A percentile compares a stretch with the other conserved stretches of the same genome.
Conservation (phyloP, 2,888 invertebrate genomes). For the Ariolimax columbianus region DNA sequence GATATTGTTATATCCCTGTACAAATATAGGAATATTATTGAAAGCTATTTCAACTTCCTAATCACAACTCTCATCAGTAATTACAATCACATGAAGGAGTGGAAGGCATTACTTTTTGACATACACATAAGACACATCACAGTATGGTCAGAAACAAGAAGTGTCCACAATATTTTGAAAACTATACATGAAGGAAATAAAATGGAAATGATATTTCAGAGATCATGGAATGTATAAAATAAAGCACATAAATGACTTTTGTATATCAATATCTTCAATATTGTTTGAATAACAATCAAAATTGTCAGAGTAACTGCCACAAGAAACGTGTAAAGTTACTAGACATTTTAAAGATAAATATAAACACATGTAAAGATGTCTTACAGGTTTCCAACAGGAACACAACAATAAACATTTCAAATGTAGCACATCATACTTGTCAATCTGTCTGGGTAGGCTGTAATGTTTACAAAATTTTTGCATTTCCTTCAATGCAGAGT, state of each 20-base stretch:
- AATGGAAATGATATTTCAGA: neutral
- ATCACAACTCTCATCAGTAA: neutral
- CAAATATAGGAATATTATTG: neutral
- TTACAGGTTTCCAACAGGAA: neutral
- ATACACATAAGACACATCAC: neutral
- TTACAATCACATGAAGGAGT: neutral
- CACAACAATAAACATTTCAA: too few species aligned
- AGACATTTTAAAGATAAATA: neutral
- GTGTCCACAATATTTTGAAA: neutral
- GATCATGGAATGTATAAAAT: conserved; percentile 40
- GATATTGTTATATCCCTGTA: neutral
- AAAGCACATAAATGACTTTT: conserved; percentile 32
- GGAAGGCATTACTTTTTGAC: neutral
- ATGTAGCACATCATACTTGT: too few species aligned
- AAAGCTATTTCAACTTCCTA: neutral
- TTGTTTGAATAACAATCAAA: conserved; percentile 1
- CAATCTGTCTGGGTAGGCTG: too few species aligned
- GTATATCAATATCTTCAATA: conserved; percentile 21
- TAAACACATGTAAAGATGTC: conserved; percentile 1
- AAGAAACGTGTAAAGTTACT: neutral
- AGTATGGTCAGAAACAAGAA: neutral
- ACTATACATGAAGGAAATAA: neutral
- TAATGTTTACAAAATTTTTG: too few species aligned
- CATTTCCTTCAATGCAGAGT: too few species aligned
- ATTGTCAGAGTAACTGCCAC: conserved; percentile 9